Evolutionary conservation across 2,888 invertebrate species (phyloP), one percentile per base, ranked within the genome.

Genomic region (Melitaea athalia): DNA sequence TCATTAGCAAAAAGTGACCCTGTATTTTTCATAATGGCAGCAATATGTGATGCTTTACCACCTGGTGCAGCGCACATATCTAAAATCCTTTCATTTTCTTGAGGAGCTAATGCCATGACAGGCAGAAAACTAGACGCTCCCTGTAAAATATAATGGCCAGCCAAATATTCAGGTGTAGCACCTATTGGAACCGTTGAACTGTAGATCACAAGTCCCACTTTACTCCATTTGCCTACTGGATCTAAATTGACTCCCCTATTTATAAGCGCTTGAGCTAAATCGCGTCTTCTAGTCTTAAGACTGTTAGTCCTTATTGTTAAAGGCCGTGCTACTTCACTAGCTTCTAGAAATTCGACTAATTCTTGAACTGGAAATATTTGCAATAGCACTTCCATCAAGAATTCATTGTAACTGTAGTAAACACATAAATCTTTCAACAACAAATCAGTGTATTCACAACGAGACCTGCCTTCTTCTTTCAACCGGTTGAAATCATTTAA

Each of bases 21-120:
- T 0, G 99, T 99, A 85, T 99, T 99, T 87, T 98, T 98, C 99
- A 99, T 99, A 12, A 99, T 93, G 0, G 99, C 96, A 63, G 99
- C 97, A 71, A 99, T 99, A 86, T 99, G 99, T 0, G 99, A 98
- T 0, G 99, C 98, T 92, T 99, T 99, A 10, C 99, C 99, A 59
- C 99, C 99, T 0, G 99, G 99, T 0, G 99, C 99, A 0, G 99
- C 96, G 84, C 98, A 98, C 98, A 99, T 97, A 83, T 99, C 99
- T 45, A 99, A 93, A 74, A 99, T 95, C 74, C 96, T 94, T 89
- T 99, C 99, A 81, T 98, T 97, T 91, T 98, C 98, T 91, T 98
- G 98, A 0, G 99, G 99, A 0, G 98, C 98, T 64, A 99, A 92
- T 0, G 99, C 98, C 98, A 99, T 99, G 0, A 99, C 99, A 0